Evolutionary conservation across 2,888 invertebrate species (phyloP), one percentile per base, ranked within the genome.

Genomic region (Cosmia pyralina): DNA sequence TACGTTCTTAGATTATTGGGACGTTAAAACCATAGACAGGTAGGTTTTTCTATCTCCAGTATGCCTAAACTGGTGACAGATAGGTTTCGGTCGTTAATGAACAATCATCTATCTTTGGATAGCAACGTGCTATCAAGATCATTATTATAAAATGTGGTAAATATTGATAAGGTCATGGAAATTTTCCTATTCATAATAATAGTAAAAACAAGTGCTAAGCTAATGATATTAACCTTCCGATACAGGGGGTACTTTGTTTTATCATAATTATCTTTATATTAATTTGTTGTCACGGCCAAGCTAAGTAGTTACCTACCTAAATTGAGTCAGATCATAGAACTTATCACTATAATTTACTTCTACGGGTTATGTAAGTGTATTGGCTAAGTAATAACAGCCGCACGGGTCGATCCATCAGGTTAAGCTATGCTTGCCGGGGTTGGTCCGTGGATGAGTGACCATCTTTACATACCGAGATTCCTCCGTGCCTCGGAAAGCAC

Each of bases 181-280:
- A 67, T 60, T 76, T 78, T 79, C 63, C 70, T 71, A 64, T 67
- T 77, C 4, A 59, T 64, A 52, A 75, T 44, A 55, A 70, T 48
- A 50, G 34, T 15, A 64, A 64, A 75, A 57, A 81, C 34, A 76
- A 63, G 52, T 10, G 11, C n/a, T 81, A 38, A 81, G 77, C 82
- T 50, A 57, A 59, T 69, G 34, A 70, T 59, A 78, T 44, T 48
- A 55, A 48, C 57, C 63, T 59, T 70, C n/a, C 46, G 59, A 76
- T 82, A 77, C 52, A 59, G 82, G 79, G 70, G 68, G 64, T 77
- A 77, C n/a, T 68, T 75, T 34, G 1, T 65, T n/a, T 48, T 74
- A 62, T 75, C 76, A 44, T 34, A 44, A 34, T 69, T 62, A 55
- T 67, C 58, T 7, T 46, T 13, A 22, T 19, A 15, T 44, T 7